phyloP scores from a whole-genome alignment of 2,113 vertebrate species.

The Saguinus midas region DNA sequence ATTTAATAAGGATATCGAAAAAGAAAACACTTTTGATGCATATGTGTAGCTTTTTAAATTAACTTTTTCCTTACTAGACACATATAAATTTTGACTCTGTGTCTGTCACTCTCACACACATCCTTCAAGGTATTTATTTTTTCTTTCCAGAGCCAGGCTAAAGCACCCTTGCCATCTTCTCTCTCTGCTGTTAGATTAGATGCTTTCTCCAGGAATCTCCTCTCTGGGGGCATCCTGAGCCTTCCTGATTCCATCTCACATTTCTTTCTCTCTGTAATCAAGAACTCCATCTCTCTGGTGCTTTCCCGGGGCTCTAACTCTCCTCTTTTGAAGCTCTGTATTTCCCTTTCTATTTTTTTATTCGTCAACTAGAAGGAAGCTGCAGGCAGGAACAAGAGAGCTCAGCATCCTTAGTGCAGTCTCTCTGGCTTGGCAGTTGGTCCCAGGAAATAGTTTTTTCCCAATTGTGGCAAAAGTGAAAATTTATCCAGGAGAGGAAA shows the following conservation, averaged over 20 bases:
- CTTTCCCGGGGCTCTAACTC: background rate
- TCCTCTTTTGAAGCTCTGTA: background rate
- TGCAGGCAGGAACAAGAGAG: no score
- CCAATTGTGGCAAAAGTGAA: accelerated
- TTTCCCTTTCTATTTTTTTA: background rate
- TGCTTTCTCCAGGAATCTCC: background rate
- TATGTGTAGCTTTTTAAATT: background rate
- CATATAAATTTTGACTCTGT: background rate
- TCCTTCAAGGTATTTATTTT: background rate
- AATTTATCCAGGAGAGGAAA: background rate
- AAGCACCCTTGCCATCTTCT: background rate
- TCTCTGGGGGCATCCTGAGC: background rate
- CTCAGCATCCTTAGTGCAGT: background rate
- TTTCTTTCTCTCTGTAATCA: background rate
- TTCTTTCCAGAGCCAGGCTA: background rate
- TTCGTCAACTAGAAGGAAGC: background rate
- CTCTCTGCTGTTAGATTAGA: background rate
- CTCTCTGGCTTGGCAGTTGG: background rate
- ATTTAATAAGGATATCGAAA: background rate
- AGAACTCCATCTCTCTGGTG: background rate
- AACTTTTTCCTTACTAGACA: background rate
- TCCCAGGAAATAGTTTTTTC: background rate
- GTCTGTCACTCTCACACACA: background rate
- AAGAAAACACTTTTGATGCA: background rate
- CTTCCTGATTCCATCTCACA: accelerated